Percentiles rank a stretch among this genome's conserved stretches.
Evolutionary conservation across 2,113 vertebrate genomes (phyloP).

Genomic region (Edolisoma coerulescens): DNA sequence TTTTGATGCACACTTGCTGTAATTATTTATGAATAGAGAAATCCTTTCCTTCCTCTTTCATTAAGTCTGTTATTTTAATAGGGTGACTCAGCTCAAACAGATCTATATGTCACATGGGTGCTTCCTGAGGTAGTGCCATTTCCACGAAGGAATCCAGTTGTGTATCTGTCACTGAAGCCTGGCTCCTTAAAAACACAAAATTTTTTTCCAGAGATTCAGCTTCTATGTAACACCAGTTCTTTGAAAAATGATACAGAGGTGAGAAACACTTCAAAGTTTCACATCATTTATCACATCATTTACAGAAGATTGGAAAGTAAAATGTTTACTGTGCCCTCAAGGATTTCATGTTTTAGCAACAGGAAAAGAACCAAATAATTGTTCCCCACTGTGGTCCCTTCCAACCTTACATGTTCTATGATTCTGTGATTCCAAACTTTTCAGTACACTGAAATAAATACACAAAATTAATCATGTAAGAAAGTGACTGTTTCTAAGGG

Average conservation of each 20-base stretch:
- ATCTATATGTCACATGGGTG: conserved; percentile 54
- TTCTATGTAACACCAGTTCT: not conserved
- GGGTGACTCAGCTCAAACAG: conserved; percentile 47
- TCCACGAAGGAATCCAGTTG: not conserved
- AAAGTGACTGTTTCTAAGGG: not conserved
- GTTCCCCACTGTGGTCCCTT: not conserved
- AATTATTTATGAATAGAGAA: not conserved
- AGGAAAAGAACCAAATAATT: not conserved
- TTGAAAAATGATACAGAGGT: not conserved
- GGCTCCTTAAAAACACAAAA: not conserved
- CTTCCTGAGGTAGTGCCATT: conserved; percentile 52
- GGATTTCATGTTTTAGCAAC: not conserved
- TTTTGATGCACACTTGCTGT: not conserved
- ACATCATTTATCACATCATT: not conserved
- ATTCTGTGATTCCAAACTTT: not conserved
- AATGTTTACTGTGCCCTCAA: not conserved
- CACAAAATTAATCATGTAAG: not conserved
- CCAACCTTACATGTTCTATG: not conserved
- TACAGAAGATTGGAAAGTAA: not conserved
- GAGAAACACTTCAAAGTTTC: not conserved
- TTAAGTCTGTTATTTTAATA: conserved; percentile 28
- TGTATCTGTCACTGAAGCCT: conserved; percentile 11
- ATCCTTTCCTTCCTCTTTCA: not conserved
- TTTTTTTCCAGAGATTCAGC: conserved; percentile 54
- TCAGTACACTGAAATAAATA: not conserved